Conservation (phyloP, 2,797 vertebrate species). For the Hippoglossus hippoglossus region DNA sequence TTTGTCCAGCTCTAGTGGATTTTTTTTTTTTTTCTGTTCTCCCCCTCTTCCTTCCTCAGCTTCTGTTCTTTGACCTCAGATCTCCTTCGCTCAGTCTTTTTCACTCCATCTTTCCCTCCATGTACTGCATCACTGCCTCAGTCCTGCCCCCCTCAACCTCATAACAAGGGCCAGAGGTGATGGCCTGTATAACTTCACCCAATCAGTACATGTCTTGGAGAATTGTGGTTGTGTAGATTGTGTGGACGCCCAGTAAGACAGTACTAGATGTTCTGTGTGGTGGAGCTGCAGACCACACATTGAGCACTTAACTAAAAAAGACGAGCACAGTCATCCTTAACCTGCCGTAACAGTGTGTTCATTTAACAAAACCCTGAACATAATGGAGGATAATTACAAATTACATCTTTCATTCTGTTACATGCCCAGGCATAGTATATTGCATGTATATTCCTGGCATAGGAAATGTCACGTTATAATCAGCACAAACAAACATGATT, state of each 20-base stretch:
- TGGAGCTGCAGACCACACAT: not conserved
- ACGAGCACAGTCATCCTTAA: not conserved
- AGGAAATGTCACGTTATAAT: no score
- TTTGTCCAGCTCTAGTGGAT: not conserved
- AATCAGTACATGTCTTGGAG: conserved; percentile 21
- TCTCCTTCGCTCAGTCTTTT: not conserved
- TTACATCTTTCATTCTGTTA: no score
- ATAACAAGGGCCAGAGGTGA: conserved; percentile 27
- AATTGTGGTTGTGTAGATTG: not conserved
- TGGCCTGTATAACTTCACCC: conserved; percentile 16
- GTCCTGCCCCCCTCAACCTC: not conserved
- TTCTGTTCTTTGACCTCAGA: conserved; percentile 4
- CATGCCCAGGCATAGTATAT: no score
- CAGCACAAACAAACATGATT: no score
- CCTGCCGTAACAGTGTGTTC: no score
- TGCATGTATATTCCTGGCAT: no score
- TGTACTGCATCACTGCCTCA: not conserved
- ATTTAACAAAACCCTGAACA: no score
- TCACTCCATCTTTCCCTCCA: not conserved
- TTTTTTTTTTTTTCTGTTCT: not conserved
- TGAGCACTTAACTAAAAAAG: not conserved
- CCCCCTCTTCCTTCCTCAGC: not conserved
- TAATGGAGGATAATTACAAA: no score
- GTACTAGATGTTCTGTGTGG: not conserved
- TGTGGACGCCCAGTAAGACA: not conserved